Evolutionary conservation across 2,113 vertebrate genomes (phyloP), one percentile per base, ranked within the genome.

Genomic region (Gymnocephalus cernua): DNA sequence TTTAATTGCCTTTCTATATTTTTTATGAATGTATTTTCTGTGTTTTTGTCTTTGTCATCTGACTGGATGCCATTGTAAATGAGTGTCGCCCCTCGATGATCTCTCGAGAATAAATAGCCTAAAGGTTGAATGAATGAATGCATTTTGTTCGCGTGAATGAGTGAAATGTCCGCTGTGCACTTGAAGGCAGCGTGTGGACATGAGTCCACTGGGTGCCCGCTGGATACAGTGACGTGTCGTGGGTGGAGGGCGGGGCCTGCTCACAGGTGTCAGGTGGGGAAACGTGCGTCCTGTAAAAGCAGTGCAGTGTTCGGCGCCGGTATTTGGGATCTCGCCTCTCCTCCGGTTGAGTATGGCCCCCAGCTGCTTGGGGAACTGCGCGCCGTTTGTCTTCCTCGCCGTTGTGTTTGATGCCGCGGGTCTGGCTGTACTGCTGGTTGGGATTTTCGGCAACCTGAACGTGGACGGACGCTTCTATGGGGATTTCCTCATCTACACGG

Each of bases 401-500:
- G 2, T 95, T 0, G 32, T 69, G 4, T 95, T 96, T 69, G 95
- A 95, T n/a, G 78, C 81, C 0, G 51, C 66, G 0, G 95, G 95
- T 0, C 66, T 96, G 41, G 64, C 71, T 0, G 62, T 95, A 0
- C 86, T 96, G 0, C 83, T 96, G 12, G 84, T 95, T n/a, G 95
- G 95, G 14, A 88, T 95, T 59, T 95, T 96, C 77, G 95, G 93
- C 8, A 88, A 95, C 53, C 80, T 95, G 68, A 87, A 69, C 0
- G 1, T 89, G 27, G 44, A 90, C 45, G 95, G 93, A 1, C 91
- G 83, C 58, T 95, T 93, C 74, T 95, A 95, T 15, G 95, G 95
- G 5, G 95, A 96, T 79, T 96, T 95, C 67, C 91, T 96, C 18
- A 92, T 96, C 79, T 96, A 93, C 87, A 95, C 94, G 18, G 95